Evolutionary conservation across 1,140 invertebrate species (phyloP).

Genomic region (Hylaeus anthracinus): DNA sequence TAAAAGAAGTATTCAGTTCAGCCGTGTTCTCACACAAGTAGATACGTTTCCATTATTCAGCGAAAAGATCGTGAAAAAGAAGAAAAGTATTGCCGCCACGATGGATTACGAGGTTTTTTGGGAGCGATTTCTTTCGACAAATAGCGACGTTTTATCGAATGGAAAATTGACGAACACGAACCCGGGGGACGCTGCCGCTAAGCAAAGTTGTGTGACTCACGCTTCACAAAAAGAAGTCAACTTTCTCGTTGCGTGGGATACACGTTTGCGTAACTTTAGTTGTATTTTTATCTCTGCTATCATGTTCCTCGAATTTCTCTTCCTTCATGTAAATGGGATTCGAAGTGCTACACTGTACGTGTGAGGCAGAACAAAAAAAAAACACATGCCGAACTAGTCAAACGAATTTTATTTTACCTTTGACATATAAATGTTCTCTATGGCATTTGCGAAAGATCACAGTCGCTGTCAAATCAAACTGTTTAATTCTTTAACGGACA

Average conservation of each 20-base stretch:
- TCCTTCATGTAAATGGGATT: constrained; percentile 16
- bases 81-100: constrained; percentile 5
- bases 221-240: constrained; percentile 35
- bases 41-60: neutral
- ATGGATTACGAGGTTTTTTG: neutral
- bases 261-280: constrained; percentile 51
- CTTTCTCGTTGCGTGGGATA: constrained; percentile 49
- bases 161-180: constrained; percentile 44
- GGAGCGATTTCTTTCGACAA: constrained; percentile 1
- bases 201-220: constrained; percentile 26
- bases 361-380: neutral
- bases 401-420: constrained; percentile 33
- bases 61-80: constrained; percentile 1
- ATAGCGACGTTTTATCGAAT: neutral
- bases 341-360: neutral
- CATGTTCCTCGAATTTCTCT: constrained; percentile 45
- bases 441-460: neutral
- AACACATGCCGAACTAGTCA: neutral
- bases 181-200: constrained; percentile 26
- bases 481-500: constrained; percentile 7
- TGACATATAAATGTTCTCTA: neutral
- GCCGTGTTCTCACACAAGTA: neutral
- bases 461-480: neutral
- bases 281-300: constrained; percentile 48
- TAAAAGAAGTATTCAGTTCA: neutral